Base-by-base conservation (phyloP, 2,888 invertebrate species). In the Heteropelma amictum region DNA sequence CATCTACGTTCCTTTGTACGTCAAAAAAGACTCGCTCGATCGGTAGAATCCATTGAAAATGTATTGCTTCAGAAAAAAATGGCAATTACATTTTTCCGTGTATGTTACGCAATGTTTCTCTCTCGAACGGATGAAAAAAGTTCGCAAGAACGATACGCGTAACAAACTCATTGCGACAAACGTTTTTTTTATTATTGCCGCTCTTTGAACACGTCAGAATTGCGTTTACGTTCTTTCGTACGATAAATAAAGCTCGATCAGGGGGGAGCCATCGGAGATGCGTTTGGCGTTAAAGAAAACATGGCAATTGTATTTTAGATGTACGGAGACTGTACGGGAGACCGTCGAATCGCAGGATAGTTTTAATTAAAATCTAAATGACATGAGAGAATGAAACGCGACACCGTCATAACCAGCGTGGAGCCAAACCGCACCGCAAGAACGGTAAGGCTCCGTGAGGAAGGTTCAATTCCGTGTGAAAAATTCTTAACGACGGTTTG, bases 301-400 rank as follows among this genome's bases (percentile, higher is more conserved):
- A 77, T 60, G 73, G 77, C 70, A 51, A 76, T 80, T 83, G 68
- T 73, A 77, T 84, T 85, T 73, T 84, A 87, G 84, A 84, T 83
- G 82, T 82, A 83, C 77, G 82, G 69, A 58, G 67, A 12, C n/a
- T n/a, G n/a, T n/a, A n/a, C 77, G 79, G 75, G 74, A 80, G 79
- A 82, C 77, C 76, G 65, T 83, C 79, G 54, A 81, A 77, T 67
- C 78, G 81, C 84, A 38, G 47, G 72, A 60, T 76, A 72, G 69
- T 42, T 76, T n/a, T 76, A 76, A 78, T 75, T 74, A 64, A 84
- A 82, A 63, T 26, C 77, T 72, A 84, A 82, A 83, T 87, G 84
- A 87, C 84, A 87, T 87, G 86, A 87, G 84, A 88, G 86, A 86
- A 88, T 88, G 88, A 88, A 86, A 88, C 88, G 88, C 81, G 88